These are phyloP conservation scores for Amphipoea oculea DNA, from an alignment of 2,888 invertebrate genomes.

Conservation along the genomic window DNA sequence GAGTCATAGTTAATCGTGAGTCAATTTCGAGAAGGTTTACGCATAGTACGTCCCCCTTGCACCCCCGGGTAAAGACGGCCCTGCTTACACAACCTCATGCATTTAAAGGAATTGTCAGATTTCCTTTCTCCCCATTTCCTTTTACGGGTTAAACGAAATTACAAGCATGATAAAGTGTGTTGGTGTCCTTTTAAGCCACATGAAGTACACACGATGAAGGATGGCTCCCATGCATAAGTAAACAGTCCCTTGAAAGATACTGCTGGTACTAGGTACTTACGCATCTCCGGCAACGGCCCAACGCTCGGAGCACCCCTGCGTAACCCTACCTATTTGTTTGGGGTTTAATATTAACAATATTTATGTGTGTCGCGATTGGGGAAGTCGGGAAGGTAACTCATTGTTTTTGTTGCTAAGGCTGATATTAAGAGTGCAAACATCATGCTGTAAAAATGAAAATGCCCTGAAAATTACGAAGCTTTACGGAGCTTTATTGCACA, in stretches of 20 bases:
- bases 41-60: no score
- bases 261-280: conserved; percentile 11
- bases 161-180: conserved; percentile 43
- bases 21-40: no score
- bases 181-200: conserved; percentile 40
- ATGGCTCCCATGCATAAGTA: conserved; percentile 57
- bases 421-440: background rate
- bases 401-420: background rate
- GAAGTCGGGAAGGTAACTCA: background rate
- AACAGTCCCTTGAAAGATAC: conserved; percentile 35
- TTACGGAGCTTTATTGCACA: background rate
- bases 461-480: background rate
- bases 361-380: background rate
- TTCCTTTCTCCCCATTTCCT: conserved; percentile 26
- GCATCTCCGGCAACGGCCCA: background rate
- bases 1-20: no score
- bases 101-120: conserved; percentile 14
- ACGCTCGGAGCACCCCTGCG: background rate
- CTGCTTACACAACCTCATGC: background rate
- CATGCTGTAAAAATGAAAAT: background rate
- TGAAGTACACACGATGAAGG: conserved; percentile 38
- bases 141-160: conserved; percentile 47
- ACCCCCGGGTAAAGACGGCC: no score
- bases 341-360: conserved; percentile 11
- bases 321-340: conserved; percentile 7